Evolutionary conservation across 2,888 invertebrate species (phyloP).

Genomic region (Lepeophtheirus nordmannii): DNA sequence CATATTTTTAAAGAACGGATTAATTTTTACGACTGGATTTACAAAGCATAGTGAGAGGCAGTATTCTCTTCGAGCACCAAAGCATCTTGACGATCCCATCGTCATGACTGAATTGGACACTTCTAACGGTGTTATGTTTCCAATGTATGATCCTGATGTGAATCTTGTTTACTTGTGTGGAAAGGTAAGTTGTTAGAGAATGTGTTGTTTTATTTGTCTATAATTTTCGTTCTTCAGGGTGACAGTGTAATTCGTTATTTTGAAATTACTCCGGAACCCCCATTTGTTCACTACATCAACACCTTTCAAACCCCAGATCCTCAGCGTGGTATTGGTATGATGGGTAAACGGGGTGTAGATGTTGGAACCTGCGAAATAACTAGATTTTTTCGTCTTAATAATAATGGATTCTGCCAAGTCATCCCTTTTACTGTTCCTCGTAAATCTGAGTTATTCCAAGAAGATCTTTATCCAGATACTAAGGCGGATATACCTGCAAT

Average conservation of each 20-base stretch:
- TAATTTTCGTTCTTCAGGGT: constrained; percentile 43
- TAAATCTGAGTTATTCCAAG: constrained; percentile 92
- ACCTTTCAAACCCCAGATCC: constrained; percentile 96
- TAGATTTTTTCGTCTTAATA: constrained; percentile 61
- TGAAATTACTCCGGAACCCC: constrained; percentile 79
- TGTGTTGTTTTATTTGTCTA: background rate
- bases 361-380: constrained; percentile 83
- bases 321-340: constrained; percentile 78
- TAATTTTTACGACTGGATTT: constrained; percentile 89
- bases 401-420: constrained; percentile 56
- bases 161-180: constrained; percentile 87
- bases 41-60: constrained; percentile 95
- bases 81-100: constrained; percentile 68
- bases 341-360: constrained; percentile 95
- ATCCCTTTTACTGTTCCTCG: constrained; percentile 96
- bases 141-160: constrained; percentile 87
- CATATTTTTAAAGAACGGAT: constrained; percentile 73
- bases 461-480: constrained; percentile 91
- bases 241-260: constrained; percentile 93
- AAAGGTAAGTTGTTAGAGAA: constrained; percentile 42
- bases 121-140: constrained; percentile 92
- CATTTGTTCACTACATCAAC: constrained; percentile 89
- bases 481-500: constrained; percentile 72
- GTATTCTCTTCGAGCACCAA: constrained; percentile 82
- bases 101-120: constrained; percentile 84